These are phyloP conservation scores for Samia ricini DNA, from an alignment of 1,140 invertebrate species.

Conservation along the genomic window DNA sequence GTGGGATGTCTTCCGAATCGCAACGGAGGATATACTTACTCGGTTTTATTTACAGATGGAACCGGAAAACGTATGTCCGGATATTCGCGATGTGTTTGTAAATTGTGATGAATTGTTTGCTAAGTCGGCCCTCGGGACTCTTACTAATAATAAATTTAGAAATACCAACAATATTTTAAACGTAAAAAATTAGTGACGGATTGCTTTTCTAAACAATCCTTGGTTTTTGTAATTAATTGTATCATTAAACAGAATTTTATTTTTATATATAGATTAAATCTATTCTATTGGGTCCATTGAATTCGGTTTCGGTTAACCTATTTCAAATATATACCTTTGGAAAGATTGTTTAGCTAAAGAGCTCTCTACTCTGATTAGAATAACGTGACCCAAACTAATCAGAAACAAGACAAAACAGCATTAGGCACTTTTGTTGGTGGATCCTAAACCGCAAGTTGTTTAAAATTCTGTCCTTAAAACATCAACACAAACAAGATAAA, in stretches of 20 bases:
- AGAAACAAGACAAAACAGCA: conserved; percentile 23
- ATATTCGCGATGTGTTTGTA: neutral
- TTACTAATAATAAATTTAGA: neutral
- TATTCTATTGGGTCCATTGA: too few relatives aligned
- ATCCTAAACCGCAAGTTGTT: conserved; percentile 9
- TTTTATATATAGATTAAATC: too few relatives aligned
- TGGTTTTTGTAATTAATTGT: too few relatives aligned
- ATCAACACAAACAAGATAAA: conserved; percentile 21
- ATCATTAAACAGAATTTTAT: too few relatives aligned
- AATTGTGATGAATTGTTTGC: neutral
- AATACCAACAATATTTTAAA: neutral
- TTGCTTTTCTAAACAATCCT: too few relatives aligned
- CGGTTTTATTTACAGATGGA: conserved; percentile 28
- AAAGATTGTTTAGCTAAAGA: neutral
- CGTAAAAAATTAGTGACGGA: too few relatives aligned
- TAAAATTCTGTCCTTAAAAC: neutral
- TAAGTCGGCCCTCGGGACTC: neutral
- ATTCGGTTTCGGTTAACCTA: too few relatives aligned
- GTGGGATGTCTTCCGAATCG: conserved; percentile 14
- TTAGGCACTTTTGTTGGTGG: conserved; percentile 8
- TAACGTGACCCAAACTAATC: conserved; percentile 17
- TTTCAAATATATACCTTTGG: neutral
- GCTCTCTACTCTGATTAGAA: conserved; percentile 11
- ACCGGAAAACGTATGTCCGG: conserved; percentile 8
- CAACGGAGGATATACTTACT: conserved; percentile 20